Base-by-base conservation (phyloP, 2,113 vertebrate genomes). In the Anseranas semipalmata region DNA sequence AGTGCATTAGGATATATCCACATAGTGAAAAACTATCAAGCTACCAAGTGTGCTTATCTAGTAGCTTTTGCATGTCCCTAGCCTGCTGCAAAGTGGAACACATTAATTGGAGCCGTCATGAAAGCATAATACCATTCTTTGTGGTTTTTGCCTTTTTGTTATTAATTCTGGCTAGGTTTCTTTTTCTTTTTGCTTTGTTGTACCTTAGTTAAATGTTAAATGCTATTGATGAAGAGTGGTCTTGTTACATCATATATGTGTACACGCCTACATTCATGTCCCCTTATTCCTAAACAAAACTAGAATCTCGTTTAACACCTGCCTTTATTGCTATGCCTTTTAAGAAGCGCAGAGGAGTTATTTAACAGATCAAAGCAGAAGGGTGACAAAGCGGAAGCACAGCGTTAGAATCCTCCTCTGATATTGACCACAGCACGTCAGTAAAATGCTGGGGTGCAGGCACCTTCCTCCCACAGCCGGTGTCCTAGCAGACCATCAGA, bases 1-100 rank as follows among this genome's bases (percentile, higher is more conserved):
- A 93, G 89, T 94, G 84, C 60, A 89, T 87, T 91, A 94, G 60
- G 62, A 77, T 92, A 94, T 91, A 91, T 91, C 89, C 89, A 95
- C 73, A 68, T 28, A 63, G 73, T 67, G 56, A 65, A 92, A 95
- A 89, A 60, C 75, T 78, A 60, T 91, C 84, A 89, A 92, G 73
- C 73, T 96, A 91, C 84, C 70, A 85, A 92, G 89, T 59, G 46
- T 43, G 73, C 60, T 87, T 68, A 71, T 82, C 60, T 89, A 56
- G 56, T 63, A 81, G 80, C 46, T 94, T 95, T 94, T 90, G 56
- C 70, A n/a, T 65, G 66, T 95, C 96, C 93, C 80, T 52, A 81
- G 84, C 91, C 80, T 96, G 56, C 89, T 95, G 73, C 73, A 75
- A 89, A 92, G 73, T 84, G 68, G 91, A 92, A 63, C 56, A 52